phyloP scores from a whole-genome alignment of 2,797 vertebrate genomes.

The Acanthurus leucopareius region DNA sequence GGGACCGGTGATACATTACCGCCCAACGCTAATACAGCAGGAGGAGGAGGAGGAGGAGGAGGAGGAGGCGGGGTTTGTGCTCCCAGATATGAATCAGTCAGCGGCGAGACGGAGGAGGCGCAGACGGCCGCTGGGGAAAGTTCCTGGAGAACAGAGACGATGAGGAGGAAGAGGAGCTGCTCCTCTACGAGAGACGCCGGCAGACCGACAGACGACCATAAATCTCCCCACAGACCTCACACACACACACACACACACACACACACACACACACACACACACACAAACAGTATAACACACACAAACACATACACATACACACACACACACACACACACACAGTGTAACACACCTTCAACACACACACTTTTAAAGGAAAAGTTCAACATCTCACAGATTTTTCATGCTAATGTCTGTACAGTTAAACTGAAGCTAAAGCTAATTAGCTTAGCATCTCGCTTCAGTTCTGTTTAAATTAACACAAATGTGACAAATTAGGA shows the following conservation, averaged over 20 bases:
- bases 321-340: neutral
- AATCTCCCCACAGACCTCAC: slow-evolving; percentile 27
- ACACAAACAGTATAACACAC: slow-evolving; percentile 8
- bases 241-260: slow-evolving; percentile 23
- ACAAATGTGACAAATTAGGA: too few relatives aligned
- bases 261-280: slow-evolving; percentile 16
- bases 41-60: too few relatives aligned
- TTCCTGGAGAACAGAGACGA: slow-evolving; percentile 21
- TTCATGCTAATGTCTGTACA: too few relatives aligned
- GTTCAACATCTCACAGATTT: too few relatives aligned
- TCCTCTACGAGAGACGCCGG: slow-evolving; percentile 21
- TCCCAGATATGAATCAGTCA: slow-evolving; percentile 47
- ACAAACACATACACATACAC: neutral
- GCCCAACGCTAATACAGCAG: slow-evolving; percentile 24
- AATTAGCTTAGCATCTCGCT: too few relatives aligned
- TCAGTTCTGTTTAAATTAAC: too few relatives aligned
- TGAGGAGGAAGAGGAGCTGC: slow-evolving; percentile 13
- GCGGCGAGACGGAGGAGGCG: slow-evolving; percentile 19
- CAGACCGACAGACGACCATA: slow-evolving; percentile 40
- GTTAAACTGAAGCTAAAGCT: too few relatives aligned
- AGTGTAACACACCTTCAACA: neutral
- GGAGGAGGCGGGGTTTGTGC: slow-evolving; percentile 18
- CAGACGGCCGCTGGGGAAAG: slow-evolving; percentile 46
- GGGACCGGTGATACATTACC: slow-evolving; percentile 32
- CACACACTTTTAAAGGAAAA: too few relatives aligned